Percentiles rank a stretch among this genome's conserved stretches.
phyloP scores from a whole-genome alignment of 2,113 vertebrate species.

The Cinclus cinclus region DNA sequence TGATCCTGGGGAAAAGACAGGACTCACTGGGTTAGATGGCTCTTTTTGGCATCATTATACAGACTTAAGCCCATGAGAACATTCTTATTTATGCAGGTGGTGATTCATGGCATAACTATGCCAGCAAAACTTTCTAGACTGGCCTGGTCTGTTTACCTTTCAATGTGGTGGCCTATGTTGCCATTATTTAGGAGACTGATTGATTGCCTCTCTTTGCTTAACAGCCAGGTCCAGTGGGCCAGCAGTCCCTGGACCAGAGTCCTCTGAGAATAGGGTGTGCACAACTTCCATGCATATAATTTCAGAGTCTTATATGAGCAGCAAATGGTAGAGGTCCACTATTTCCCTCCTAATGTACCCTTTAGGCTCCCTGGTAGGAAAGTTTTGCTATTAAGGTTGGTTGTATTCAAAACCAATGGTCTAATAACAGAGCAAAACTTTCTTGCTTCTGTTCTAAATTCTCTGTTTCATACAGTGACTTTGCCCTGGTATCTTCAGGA shows the following conservation, averaged over 20 bases:
- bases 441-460: neutral
- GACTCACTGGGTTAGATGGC: no score
- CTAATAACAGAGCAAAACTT: neutral
- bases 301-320: neutral
- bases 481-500: neutral
- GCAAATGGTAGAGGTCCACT: neutral
- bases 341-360: neutral
- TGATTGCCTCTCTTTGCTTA: neutral
- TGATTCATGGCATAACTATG: accelerated
- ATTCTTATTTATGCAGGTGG: neutral
- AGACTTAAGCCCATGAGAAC: neutral
- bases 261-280: neutral
- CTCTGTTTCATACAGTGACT: neutral
- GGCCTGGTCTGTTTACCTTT: neutral
- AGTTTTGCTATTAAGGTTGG: neutral
- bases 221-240: neutral
- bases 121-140: neutral
- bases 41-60: neutral
- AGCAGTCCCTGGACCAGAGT: neutral
- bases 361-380: neutral
- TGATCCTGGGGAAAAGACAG: neutral
- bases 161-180: accelerated
- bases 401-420: neutral
- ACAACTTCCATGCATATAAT: neutral
- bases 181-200: neutral